A percentile compares a stretch with the other conserved stretches of the same genome.
These are phyloP conservation scores for Brachionus paranguensis DNA, from an alignment of 1,140 invertebrate genomes.

Conservation along the genomic window DNA sequence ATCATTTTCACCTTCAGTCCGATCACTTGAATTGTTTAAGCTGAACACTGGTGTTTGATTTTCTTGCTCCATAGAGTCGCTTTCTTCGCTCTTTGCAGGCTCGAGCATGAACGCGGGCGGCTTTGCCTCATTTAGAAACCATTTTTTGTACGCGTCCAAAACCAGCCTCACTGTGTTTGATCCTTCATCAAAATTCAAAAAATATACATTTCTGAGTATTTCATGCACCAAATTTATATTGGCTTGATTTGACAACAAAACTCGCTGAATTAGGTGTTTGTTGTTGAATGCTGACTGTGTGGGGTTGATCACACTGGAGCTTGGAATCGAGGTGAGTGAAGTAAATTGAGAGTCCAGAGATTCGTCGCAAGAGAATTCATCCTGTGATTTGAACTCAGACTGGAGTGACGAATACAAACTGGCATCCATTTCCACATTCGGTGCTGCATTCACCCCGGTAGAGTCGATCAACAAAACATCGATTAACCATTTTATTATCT, in stretches of 20 bases:
- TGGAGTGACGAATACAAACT: background rate
- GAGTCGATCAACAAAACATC: constrained; percentile 15
- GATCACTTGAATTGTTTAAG: constrained; percentile 38
- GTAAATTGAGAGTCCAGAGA: background rate
- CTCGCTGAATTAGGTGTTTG: constrained; percentile 60
- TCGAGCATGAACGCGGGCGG: constrained; percentile 80
- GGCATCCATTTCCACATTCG: background rate
- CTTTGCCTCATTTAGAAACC: constrained; percentile 53
- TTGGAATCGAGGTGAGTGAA: background rate
- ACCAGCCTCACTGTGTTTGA: constrained; percentile 6
- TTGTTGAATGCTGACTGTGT: background rate
- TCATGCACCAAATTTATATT: constrained; percentile 93
- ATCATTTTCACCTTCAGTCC: constrained; percentile 45
- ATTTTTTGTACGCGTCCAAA: constrained; percentile 40
- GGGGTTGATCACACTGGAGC: background rate
- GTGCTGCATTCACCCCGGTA: background rate
- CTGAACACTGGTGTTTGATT: background rate
- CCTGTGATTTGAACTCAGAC: background rate
- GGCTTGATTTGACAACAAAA: constrained; percentile 77
- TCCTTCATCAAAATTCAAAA: constrained; percentile 41
- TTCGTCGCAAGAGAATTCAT: background rate
- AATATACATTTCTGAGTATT: constrained; percentile 69
- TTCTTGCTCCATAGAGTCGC: background rate
- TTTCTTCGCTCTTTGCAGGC: constrained; percentile 52
- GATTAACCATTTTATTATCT: constrained; percentile 38